Base-by-base conservation (phyloP, 2,888 invertebrate species). In the Chrysomela aeneicollis region DNA sequence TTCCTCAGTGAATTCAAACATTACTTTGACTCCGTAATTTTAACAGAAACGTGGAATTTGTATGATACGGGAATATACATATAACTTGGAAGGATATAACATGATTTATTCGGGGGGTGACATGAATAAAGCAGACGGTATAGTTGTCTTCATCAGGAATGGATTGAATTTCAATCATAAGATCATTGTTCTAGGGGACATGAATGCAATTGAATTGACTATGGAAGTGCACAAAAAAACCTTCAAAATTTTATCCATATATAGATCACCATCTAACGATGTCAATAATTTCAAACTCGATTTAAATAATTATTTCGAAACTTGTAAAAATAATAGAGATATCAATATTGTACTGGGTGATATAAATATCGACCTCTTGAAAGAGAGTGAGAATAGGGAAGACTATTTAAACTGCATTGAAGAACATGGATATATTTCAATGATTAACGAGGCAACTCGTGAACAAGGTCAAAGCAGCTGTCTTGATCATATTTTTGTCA, bases 401-500 rank as follows among this genome's bases (percentile, higher is more conserved):
- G 26, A 52, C 1, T 52, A 52, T 52, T 30, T 52, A 6, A 52
- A 52, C 26, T 30, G 5, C 52, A 52, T 52, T 26, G n/a, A 52
- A 9, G 32, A 52, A 26, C 52, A 52, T 30, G 52, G 52, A 15
- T 52, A 52, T 26, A 30, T 52, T 52, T 52, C 52, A 52, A 52
- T 52, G 52, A 52, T 52, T 52, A 52, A 52, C 30, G 52, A 52
- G 30, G 26, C 52, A 52, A 52, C 52, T 26, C 52, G 52, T 52
- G 26, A 30, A 52, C 52, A 52, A 52, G 52, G 52, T 30, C 32
- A 26, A 30, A 52, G 35, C 12, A 53, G 53, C 19, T 53, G 53
- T 53, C 17, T 53, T 12, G 53, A 53, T n/a, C 53, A 53, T 53
- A 53, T 53, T 53, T 53, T 53, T 53, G 32, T 53, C 12, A 53